Percentiles rank a stretch among this genome's conserved stretches.
Conservation (phyloP, 2,113 vertebrate species). For the zebrafish (Danio rerio) region DNA sequence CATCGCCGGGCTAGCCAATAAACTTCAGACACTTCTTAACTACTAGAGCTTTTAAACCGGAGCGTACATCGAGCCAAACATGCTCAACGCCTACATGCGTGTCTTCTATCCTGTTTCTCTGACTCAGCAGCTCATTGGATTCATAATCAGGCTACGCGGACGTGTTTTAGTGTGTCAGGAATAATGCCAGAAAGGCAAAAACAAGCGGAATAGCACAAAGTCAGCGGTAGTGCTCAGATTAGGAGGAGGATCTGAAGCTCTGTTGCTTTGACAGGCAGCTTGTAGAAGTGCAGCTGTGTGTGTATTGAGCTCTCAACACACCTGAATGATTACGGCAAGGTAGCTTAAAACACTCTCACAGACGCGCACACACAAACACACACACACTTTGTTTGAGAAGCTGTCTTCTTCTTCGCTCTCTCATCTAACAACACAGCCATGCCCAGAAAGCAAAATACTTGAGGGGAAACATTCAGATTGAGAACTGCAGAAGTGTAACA, state of each 20-base stretch:
- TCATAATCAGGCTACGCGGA: not conserved
- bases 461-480: not conserved
- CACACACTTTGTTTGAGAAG: not conserved
- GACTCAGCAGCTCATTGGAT: not conserved
- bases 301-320: constrained; percentile 5
- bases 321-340: constrained; percentile 16
- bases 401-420: not conserved
- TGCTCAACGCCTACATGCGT: not conserved
- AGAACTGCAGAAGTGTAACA: not conserved
- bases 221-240: constrained; percentile 20
- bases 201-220: constrained; percentile 38
- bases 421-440: not conserved
- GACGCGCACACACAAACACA: not conserved
- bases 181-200: not conserved
- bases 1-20: constrained; percentile 1
- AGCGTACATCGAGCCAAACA: not conserved
- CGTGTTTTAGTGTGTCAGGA: not conserved
- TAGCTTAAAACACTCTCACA: constrained; percentile 1
- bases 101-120: not conserved
- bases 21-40: not conserved
- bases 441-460: not conserved
- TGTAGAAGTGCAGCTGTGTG: constrained; percentile 17
- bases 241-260: constrained; percentile 26
- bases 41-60: not conserved
- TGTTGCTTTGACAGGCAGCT: constrained; percentile 21